phyloP scores from a whole-genome alignment of 2,113 vertebrate genomes.

The Alectura lathami region DNA sequence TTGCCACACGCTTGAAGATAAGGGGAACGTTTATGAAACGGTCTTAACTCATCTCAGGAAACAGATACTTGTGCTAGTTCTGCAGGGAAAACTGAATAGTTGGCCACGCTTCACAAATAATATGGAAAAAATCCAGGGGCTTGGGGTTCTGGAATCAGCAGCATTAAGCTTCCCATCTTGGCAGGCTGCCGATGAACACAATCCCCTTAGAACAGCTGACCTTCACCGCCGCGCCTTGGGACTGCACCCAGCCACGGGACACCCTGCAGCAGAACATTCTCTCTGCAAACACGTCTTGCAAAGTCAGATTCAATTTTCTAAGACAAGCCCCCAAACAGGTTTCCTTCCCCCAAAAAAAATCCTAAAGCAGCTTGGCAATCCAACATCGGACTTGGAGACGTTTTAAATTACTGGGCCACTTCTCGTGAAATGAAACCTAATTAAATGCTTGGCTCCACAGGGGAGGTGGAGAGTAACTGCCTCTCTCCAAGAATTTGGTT shows the following conservation, averaged over 20 bases:
- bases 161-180: background rate
- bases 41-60: conserved; percentile 33
- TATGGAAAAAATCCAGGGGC: conserved; percentile 50
- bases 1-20: background rate
- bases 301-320: background rate
- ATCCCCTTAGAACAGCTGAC: background rate
- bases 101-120: conserved; percentile 47
- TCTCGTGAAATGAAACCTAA: conserved; percentile 38
- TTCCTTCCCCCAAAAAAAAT: background rate
- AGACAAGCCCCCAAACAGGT: background rate
- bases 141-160: conserved; percentile 15
- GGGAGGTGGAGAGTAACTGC: background rate
- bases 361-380: background rate
- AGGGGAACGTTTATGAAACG: background rate
- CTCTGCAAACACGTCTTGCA: background rate
- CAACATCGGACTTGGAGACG: background rate
- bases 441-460: conserved; percentile 41
- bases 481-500: conserved; percentile 46
- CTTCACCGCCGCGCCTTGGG: background rate
- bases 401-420: conserved; percentile 1
- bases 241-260: background rate
- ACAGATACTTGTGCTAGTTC: conserved; percentile 6
- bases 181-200: background rate
- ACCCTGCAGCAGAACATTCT: background rate
- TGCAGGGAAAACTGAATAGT: conserved; percentile 27